Conservation (phyloP, 2,797 vertebrate genomes). For the Lepilemur septentrionalis region DNA sequence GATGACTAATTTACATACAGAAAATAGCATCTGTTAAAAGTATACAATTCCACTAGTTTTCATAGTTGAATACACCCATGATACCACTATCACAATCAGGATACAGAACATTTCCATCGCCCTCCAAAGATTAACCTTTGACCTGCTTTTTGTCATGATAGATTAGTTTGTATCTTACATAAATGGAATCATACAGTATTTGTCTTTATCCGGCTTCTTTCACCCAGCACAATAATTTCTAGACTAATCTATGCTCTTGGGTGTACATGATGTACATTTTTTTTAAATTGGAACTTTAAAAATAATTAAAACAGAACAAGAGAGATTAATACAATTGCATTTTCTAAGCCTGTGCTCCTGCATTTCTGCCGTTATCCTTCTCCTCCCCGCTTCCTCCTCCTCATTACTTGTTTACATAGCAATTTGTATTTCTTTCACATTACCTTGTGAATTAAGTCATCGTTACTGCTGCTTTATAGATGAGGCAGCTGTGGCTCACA, state of each 20-base stretch:
- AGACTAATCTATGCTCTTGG: background rate
- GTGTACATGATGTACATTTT: background rate
- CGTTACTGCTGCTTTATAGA: background rate
- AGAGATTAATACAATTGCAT: background rate
- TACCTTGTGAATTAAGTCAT: background rate
- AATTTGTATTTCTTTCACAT: background rate
- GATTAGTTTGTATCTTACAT: background rate
- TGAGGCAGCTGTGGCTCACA: background rate
- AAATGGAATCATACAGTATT: background rate
- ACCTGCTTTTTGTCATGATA: background rate
- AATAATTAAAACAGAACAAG: background rate
- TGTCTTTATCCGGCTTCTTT: background rate
- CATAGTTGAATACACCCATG: background rate
- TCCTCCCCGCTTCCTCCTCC: background rate
- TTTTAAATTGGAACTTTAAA: background rate
- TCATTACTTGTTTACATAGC: background rate
- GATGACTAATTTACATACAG: background rate
- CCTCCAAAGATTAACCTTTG: background rate
- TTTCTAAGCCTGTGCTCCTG: background rate
- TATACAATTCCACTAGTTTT: background rate
- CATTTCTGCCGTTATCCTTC: background rate
- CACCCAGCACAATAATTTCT: background rate
- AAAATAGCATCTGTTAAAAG: background rate
- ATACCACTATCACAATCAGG: background rate
- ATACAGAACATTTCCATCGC: background rate